Conservation (phyloP, 1,140 invertebrate species). For the Diorhabda sublineata region DNA sequence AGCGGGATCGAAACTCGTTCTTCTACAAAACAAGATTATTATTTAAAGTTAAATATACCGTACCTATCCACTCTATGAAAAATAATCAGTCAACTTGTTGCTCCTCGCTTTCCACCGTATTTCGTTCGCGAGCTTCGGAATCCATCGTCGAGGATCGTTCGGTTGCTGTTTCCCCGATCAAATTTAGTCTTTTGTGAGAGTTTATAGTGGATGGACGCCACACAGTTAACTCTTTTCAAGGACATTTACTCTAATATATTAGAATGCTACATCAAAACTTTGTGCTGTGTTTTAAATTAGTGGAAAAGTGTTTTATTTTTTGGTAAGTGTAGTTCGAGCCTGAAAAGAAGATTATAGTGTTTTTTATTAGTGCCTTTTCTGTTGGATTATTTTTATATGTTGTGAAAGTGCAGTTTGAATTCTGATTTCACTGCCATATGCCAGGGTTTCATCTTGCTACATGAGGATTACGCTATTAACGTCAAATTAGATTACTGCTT, state of each 20-base stretch:
- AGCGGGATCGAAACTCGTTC: constrained; percentile 19
- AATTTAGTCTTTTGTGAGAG: constrained; percentile 22
- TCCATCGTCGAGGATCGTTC: constrained; percentile 3
- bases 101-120: constrained; percentile 20
- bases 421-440: constrained; percentile 16
- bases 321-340: constrained; percentile 17
- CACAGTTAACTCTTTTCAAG: constrained; percentile 16
- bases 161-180: constrained; percentile 7
- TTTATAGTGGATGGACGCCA: constrained; percentile 9
- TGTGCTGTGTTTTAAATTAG: constrained; percentile 9
- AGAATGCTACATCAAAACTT: constrained; percentile 4
- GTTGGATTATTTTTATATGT: constrained; percentile 9
- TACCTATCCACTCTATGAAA: constrained; percentile 21
- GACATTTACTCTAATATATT: constrained; percentile 10
- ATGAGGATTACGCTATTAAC: constrained; percentile 5
- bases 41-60: constrained; percentile 15
- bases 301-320: constrained; percentile 9
- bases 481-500: background rate
- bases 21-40: constrained; percentile 19
- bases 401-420: constrained; percentile 11
- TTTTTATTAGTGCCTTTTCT: constrained; percentile 8
- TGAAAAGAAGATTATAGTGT: constrained; percentile 7
- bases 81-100: constrained; percentile 22
- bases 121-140: constrained; percentile 11
- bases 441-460: constrained; percentile 13